phyloP scores from a whole-genome alignment of 2,113 vertebrate genomes.

The Pelodiscus sinensis region DNA sequence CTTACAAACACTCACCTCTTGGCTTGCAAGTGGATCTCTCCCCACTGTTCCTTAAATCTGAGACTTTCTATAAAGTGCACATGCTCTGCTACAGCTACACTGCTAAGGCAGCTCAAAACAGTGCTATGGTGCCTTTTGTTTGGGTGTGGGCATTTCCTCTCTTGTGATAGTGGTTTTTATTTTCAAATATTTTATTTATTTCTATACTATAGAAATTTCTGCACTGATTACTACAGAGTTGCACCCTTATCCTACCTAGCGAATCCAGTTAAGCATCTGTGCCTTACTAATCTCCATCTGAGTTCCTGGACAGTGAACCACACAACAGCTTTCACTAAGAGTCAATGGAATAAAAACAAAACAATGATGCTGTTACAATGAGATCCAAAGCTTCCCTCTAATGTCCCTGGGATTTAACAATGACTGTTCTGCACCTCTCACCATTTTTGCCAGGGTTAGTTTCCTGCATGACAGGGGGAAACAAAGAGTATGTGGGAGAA shows the following conservation, averaged over 20 bases:
- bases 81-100: neutral
- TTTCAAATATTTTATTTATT: constrained; percentile 3
- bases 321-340: neutral
- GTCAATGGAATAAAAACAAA: neutral
- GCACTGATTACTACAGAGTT: neutral
- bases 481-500: neutral
- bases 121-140: neutral
- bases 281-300: neutral
- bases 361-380: neutral
- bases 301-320: constrained; percentile 7
- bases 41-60: neutral
- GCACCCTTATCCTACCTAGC: neutral
- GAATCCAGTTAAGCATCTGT: neutral
- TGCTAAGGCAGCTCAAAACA: neutral
- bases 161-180: neutral
- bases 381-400: constrained; percentile 9
- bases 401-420: neutral
- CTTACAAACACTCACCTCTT: no score
- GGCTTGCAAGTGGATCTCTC: neutral
- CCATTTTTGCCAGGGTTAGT: constrained; percentile 24
- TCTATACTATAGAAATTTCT: neutral
- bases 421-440: neutral
- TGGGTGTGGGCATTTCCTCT: neutral
- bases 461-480: neutral
- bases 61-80: neutral